Evolutionary conservation across 2,113 vertebrate species (phyloP), one percentile per base, ranked within the genome.

Genomic region (Nothoprocta perdicaria): DNA sequence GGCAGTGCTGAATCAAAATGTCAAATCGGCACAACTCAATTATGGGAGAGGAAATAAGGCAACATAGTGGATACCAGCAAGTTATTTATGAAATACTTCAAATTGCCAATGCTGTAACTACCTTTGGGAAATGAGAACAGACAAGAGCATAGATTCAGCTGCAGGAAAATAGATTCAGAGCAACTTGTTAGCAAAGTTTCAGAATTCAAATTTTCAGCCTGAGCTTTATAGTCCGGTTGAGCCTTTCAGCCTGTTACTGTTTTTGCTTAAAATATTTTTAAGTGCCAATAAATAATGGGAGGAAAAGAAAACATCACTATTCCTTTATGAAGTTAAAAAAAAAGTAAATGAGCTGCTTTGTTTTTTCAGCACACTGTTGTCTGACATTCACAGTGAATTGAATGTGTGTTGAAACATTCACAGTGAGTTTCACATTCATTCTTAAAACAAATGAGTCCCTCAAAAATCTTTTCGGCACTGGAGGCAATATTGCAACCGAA

Each of bases 21-120:
- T 95, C 91, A 95, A 71, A 85, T 55, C 60, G 85, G 50, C 61
- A 69, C 71, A 95, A 63, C 80, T 85, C 87, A 93, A 67, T 94
- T 95, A 91, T 52, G 71, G 61, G 43, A 92, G 68, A 85, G 60
- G 61, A 96, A 93, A 92, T 89, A 92, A 94, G 95, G 75, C 79
- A 91, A 71, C 46, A 27, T 40, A 65, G 33, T 52, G 92, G 87
- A 92, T 83, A 93, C 33, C 68, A 85, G 65, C 38, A 71, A 93
- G 91, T 83, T 89, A 87, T 88, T 94, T 90, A 78, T 58, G 38
- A 81, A 87, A 81, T 88, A 46, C 74, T 94, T 90, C 65, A 89
- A 74, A 91, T 60, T 82, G 72, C 72, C 61, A 41, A 6, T 87
- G 72, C 89, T 9, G 1, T 85, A 92, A 86, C 58, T 92, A 84